Evolutionary conservation across 2,113 vertebrate genomes (phyloP).

Genomic region (Macrotus californicus): DNA sequence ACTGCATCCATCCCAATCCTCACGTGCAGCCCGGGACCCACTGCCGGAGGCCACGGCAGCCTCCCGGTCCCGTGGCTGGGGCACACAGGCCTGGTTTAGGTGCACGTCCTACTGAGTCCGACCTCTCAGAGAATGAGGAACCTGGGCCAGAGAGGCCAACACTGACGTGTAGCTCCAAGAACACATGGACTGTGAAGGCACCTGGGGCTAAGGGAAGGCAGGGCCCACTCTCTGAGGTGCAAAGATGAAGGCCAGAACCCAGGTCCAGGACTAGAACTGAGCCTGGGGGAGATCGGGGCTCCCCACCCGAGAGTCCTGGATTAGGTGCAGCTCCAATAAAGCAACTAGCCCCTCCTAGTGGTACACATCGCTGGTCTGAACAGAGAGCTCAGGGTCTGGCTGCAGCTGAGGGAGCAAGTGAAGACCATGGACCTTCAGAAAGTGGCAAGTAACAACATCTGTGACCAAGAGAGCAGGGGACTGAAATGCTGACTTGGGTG

Average conservation of each 20-base stretch:
- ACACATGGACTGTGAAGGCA: background rate
- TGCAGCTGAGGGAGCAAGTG: background rate
- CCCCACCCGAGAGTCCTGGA: accelerated
- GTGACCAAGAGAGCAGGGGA: background rate
- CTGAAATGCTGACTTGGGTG: accelerated
- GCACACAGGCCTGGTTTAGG: background rate
- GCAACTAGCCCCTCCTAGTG: accelerated
- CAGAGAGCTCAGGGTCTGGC: background rate
- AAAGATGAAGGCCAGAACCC: no score
- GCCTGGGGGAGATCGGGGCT: background rate
- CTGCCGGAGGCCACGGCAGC: accelerated
- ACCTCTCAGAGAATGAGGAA: background rate
- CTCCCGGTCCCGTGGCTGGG: background rate
- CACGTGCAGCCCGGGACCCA: background rate
- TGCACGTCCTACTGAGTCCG: background rate
- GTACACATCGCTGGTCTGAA: accelerated
- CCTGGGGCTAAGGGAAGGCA: background rate
- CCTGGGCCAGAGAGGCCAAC: background rate
- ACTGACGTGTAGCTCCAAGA: background rate
- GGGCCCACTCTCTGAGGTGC: background rate
- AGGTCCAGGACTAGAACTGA: background rate
- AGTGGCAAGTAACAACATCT: no score
- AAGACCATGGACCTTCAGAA: background rate
- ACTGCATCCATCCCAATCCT: background rate
- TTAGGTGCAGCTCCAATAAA: background rate